Percentiles rank a stretch among this genome's conserved stretches.
Conservation (phyloP, 1,140 invertebrate species). For the Brachionus manjavacas region DNA sequence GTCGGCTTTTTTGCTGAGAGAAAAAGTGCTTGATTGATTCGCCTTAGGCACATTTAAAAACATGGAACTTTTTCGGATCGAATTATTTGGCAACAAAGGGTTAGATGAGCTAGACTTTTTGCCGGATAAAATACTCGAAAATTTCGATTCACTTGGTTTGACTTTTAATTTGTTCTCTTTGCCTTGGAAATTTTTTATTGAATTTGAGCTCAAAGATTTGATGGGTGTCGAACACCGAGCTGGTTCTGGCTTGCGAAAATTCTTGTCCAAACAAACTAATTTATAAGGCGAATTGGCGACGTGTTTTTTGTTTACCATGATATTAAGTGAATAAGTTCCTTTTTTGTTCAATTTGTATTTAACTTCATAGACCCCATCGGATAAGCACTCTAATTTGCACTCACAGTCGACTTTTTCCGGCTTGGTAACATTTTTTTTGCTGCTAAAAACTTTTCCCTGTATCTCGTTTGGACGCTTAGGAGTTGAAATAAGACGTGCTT, state of each 20-base stretch:
- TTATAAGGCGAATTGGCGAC: slow-evolving; percentile 35
- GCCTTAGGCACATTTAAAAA: not conserved
- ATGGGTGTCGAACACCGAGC: not conserved
- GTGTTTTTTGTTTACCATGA: slow-evolving; percentile 16
- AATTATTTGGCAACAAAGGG: not conserved
- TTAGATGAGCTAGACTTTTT: slow-evolving; percentile 8
- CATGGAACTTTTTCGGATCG: not conserved
- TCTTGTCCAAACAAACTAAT: slow-evolving; percentile 10
- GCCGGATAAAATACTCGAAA: not conserved
- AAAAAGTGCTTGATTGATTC: not conserved
- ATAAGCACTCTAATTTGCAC: slow-evolving; percentile 24
- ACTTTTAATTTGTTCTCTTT: not conserved
- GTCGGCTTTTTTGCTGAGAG: not conserved
- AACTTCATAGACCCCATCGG: slow-evolving; percentile 12
- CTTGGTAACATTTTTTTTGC: not conserved
- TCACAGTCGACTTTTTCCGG: slow-evolving; percentile 14
- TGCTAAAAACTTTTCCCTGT: not conserved
- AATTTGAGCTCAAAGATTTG: not conserved
- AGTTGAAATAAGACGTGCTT: not conserved
- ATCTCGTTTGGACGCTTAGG: not conserved
- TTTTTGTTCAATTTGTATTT: slow-evolving; percentile 41
- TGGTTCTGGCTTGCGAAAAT: not conserved
- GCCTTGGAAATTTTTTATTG: not conserved
- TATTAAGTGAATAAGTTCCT: slow-evolving; percentile 26
- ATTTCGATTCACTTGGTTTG: not conserved